Base-by-base conservation (phyloP, 2,888 invertebrate genomes). In the Ochropacha duplaris region DNA sequence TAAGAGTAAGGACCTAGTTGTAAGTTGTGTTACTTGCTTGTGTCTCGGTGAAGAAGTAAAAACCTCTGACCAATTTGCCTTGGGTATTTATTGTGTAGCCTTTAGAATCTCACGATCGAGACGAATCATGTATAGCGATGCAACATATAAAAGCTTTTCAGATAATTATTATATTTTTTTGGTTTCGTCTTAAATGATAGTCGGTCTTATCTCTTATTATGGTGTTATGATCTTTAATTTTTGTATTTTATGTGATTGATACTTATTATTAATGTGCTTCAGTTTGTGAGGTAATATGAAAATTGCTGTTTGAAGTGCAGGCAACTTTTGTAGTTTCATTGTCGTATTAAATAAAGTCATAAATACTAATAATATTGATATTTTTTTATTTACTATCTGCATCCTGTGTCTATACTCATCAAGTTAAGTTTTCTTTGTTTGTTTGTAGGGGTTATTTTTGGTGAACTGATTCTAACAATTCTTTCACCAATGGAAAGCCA, bases 261-360 rank as follows among this genome's bases (percentile, higher is more conserved):
- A n/a, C n/a, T n/a, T n/a, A 79, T 36, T 12, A 31, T 82, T 79
- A 83, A 83, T 88, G 88, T 90, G 93, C 93, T 93, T 92, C 83
- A 88, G 90, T 93, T 90, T 83, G 91, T 91, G 87, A 86, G 86
- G 84, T 88, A 19, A 84, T 87, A 86, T 80, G 79, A 80, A 81
- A 83, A 84, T 85, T 86, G 89, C 89, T 89, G 88, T 88, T 91
- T 86, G 87, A 90, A 90, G 86, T 90, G 92, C 93, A 88, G 90
- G 90, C 92, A 90, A 88, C 83, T 92, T 92, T 92, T 92, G 93
- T 93, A 93, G 93, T 92, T 93, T 93, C 93, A 93, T 93, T 92
- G 92, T 93, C 93, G 92, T 93, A 93, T 31, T 31, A 31, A 31
- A 88, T 91, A 93, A 92, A 92, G 83, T 91, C 91, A 90, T 92